Conservation (phyloP, 1,140 invertebrate species). For the Cherax quadricarinatus region DNA sequence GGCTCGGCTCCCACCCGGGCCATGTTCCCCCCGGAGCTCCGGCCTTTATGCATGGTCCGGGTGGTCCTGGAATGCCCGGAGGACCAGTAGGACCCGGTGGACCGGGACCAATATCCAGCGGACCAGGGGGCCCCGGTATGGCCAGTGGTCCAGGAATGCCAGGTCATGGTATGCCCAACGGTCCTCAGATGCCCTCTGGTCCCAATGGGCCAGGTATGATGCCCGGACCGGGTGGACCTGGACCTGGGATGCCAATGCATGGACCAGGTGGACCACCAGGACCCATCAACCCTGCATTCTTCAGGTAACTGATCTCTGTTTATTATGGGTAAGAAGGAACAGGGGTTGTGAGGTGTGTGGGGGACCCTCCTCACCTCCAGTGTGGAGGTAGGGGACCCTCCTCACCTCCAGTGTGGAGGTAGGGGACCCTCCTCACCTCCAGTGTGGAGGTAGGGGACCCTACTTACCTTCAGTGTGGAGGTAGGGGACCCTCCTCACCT, state of each 20-base stretch:
- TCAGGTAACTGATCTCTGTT: slow-evolving; percentile 65
- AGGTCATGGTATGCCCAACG: slow-evolving; percentile 57
- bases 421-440: too few species aligned
- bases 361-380: neutral
- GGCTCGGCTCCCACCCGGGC: slow-evolving; percentile 68
- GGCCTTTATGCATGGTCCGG: slow-evolving; percentile 68
- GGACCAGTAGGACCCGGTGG: slow-evolving; percentile 72
- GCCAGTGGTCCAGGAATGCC: slow-evolving; percentile 55
- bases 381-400: too few species aligned
- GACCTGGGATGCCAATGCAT: slow-evolving; percentile 73
- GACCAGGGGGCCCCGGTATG: slow-evolving; percentile 76
- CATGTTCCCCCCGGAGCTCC: slow-evolving; percentile 60
- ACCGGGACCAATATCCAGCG: slow-evolving; percentile 75
- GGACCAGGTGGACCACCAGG: slow-evolving; percentile 69
- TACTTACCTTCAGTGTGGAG: too few species aligned
- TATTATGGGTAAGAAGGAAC: neutral
- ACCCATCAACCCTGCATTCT: slow-evolving; percentile 73
- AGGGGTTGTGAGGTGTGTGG: neutral
- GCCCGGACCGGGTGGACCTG: slow-evolving; percentile 62
- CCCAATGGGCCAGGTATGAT: slow-evolving; percentile 57
- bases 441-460: too few species aligned
- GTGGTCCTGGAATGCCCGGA: slow-evolving; percentile 74
- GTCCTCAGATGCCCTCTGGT: slow-evolving; percentile 43
- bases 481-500: too few species aligned
- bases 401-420: too few species aligned